Percentiles rank a stretch among this genome's conserved stretches.
phyloP scores from a whole-genome alignment of 2,113 vertebrate genomes.

The Trogon melanurus region DNA sequence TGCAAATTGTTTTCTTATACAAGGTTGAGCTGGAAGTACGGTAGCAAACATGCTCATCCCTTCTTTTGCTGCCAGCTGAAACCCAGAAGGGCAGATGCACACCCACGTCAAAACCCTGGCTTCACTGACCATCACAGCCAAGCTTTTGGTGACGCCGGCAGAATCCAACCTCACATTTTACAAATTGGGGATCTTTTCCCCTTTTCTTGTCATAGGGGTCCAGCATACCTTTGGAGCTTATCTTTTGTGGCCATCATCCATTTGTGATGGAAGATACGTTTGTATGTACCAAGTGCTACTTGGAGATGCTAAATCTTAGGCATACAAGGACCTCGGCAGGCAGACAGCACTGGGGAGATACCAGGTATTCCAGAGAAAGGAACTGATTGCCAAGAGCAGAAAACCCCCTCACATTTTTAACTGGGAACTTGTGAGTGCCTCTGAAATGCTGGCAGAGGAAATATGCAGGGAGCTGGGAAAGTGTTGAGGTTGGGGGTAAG shows the following conservation, averaged over 20 bases:
- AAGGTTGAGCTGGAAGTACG: background rate
- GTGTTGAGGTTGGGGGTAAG: background rate
- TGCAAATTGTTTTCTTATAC: background rate
- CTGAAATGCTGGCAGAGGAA: background rate
- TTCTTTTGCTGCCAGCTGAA: background rate
- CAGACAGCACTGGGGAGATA: accelerated
- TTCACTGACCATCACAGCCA: background rate
- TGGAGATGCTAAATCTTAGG: background rate
- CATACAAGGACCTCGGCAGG: background rate
- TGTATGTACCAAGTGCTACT: background rate
- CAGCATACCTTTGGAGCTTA: background rate
- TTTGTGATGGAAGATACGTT: background rate
- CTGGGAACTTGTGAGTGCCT: background rate
- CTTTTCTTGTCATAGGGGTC: background rate
- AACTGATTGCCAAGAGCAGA: background rate
- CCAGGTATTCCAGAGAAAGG: background rate
- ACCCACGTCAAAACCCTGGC: background rate
- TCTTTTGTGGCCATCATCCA: background rate
- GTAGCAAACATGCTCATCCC: too few relatives aligned
- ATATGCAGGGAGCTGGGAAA: accelerated
- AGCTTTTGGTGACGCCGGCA: background rate
- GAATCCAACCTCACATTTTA: background rate
- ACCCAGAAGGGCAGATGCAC: background rate
- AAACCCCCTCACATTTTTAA: background rate
- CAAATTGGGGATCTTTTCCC: background rate